These are phyloP conservation scores for Diaphora mendica DNA, from an alignment of 2,888 invertebrate genomes.

Conservation along the genomic window DNA sequence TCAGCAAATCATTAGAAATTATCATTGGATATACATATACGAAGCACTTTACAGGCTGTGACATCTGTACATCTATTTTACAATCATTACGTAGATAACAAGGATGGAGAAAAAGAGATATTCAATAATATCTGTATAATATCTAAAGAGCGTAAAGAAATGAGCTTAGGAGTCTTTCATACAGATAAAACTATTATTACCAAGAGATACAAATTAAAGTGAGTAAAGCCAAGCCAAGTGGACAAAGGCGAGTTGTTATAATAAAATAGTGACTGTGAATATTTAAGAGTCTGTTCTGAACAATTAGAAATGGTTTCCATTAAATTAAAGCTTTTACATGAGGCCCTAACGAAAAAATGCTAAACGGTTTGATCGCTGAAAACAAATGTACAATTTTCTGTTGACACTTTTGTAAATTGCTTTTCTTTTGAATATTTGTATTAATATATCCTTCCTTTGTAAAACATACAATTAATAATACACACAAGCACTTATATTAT, in stretches of 20 bases:
- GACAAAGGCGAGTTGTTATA: background rate
- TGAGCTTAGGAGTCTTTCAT: background rate
- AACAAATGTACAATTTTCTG: background rate
- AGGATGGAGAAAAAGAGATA: background rate
- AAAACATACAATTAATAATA: slow-evolving; percentile 10
- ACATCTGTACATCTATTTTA: no score
- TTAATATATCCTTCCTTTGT: background rate
- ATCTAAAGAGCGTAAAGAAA: background rate
- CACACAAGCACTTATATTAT: slow-evolving; percentile 31
- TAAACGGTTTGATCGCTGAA: background rate
- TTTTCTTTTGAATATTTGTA: background rate
- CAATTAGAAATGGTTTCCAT: background rate
- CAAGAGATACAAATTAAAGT: background rate
- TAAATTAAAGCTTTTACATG: background rate
- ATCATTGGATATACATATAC: no score
- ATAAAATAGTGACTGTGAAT: background rate
- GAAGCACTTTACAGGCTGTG: background rate
- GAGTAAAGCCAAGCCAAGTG: background rate
- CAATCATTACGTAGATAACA: background rate
- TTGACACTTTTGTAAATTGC: background rate
- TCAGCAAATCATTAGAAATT: no score
- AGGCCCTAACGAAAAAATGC: no score
- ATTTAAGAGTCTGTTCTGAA: background rate
- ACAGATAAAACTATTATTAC: background rate
- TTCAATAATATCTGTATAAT: background rate